Base-by-base conservation (phyloP, 2,888 invertebrate genomes). In the Eristalinus aeneus region DNA sequence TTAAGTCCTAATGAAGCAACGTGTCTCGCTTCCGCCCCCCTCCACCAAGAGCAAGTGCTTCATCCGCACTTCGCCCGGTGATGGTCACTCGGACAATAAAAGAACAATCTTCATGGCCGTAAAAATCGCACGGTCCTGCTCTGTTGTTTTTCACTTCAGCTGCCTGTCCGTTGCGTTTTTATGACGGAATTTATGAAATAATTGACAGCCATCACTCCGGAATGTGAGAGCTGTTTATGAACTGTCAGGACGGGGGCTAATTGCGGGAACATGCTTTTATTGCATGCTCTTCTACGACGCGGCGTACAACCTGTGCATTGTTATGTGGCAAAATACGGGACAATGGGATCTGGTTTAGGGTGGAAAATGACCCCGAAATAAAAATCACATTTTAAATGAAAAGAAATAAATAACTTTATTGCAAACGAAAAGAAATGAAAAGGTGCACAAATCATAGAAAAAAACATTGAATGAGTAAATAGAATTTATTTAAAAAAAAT, bases 281-380 rank as follows among this genome's bases (percentile, higher is more conserved):
- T 5, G 39, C 2, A 56, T 11, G 12, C 22, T 22, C 23, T 11
- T 10, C 9, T 23, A 23, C 23, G 22, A 22, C 46, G 8, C 46
- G 9, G 3, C 20, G 36, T 2, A 12, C 0, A 5, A 46, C 39
- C 6, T 34, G 39, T 12, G 61, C n/a, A 64, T 61, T 16, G 60
- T 46, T 72, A 32, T 22, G 32, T 63, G 32, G 56, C 27, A 27
- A 23, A 23, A 56, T 22, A 56, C 16, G 56, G 63, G 27, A 12
- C 31, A 83, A 87, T 89, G 89, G 91, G 91, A 89, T 89, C 89
- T 89, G 69, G 88, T 92, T 93, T 93, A 87, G 79, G 54, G 63
- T 67, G 63, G 5, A 27, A 63, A 63, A 68, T 12, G 16, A n/a
- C 27, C 22, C 23, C 16, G 46, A 67, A 69, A 46, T 12, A 39